Conservation (phyloP, 2,888 invertebrate species). For the Archips xylosteana region DNA sequence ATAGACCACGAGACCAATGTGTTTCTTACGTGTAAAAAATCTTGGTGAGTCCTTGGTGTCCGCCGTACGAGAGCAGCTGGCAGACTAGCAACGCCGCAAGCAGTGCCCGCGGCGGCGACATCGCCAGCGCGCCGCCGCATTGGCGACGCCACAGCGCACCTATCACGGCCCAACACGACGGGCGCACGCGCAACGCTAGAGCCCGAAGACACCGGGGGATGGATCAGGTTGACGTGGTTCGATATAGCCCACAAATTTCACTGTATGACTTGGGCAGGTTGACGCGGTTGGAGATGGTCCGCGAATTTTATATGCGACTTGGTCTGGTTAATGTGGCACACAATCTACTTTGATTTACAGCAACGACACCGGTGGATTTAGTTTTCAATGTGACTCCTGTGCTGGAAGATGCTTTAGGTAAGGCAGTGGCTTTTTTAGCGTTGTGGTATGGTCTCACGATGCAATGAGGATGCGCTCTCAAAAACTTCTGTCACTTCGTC, state of each 20-base stretch:
- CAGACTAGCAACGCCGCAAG: constrained; percentile 79
- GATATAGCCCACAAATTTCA: not conserved
- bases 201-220: not conserved
- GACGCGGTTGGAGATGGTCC: not conserved
- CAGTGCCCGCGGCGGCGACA: constrained; percentile 84
- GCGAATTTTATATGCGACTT: too few species aligned
- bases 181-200: not conserved
- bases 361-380: too few species aligned
- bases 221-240: not conserved
- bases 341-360: too few species aligned
- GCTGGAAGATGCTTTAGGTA: not conserved
- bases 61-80: constrained; percentile 82
- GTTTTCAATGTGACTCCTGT: not conserved
- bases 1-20: too few species aligned
- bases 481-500: not conserved
- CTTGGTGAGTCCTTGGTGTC: constrained; percentile 84
- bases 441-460: not conserved
- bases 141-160: constrained; percentile 73
- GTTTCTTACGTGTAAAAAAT: constrained; percentile 80
- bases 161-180: constrained; percentile 65
- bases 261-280: not conserved
- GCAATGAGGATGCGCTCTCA: not conserved
- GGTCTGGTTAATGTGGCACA: too few species aligned
- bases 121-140: constrained; percentile 76
- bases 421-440: not conserved